phyloP scores from a whole-genome alignment of 2,888 invertebrate genomes.

The Geotrupes spiniger region DNA sequence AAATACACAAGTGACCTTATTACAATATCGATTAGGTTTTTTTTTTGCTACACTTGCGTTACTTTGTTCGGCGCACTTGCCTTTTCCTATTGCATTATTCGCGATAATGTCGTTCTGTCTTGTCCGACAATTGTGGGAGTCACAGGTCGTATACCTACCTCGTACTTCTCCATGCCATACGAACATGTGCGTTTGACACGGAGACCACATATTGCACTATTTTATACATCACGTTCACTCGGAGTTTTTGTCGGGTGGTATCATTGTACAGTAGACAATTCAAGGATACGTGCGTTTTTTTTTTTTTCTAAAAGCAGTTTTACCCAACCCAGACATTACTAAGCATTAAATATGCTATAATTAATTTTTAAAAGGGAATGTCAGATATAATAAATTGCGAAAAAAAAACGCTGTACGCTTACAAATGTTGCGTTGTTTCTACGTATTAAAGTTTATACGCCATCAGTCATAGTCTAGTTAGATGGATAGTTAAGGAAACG shows the following conservation, averaged over 20 bases:
- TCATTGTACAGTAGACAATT: constrained; percentile 16
- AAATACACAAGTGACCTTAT: constrained; percentile 46
- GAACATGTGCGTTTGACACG: too few relatives aligned
- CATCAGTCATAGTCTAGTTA: too few relatives aligned
- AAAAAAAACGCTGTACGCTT: too few relatives aligned
- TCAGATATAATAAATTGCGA: too few relatives aligned
- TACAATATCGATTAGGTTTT: constrained; percentile 29
- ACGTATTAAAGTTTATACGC: too few relatives aligned
- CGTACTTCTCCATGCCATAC: too few relatives aligned
- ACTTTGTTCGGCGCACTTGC: constrained; percentile 18
- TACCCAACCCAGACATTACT: constrained; percentile 22
- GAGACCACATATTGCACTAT: neutral
- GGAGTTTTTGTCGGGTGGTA: constrained; percentile 10
- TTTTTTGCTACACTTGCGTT: constrained; percentile 33
- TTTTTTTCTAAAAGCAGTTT: constrained; percentile 8
- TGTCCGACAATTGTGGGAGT: constrained; percentile 1
- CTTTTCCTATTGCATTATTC: constrained; percentile 1
- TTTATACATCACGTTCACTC: constrained; percentile 16
- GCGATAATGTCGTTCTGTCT: constrained; percentile 1
- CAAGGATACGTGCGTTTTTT: constrained; percentile 14
- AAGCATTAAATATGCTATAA: constrained; percentile 19
- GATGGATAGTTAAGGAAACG: too few relatives aligned
- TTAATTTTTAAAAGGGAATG: constrained; percentile 21
- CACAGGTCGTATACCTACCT: neutral
- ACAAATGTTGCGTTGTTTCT: too few relatives aligned